Base-by-base conservation (phyloP, 2,888 invertebrate species). In the Liopterus haemorrhoidalis region DNA sequence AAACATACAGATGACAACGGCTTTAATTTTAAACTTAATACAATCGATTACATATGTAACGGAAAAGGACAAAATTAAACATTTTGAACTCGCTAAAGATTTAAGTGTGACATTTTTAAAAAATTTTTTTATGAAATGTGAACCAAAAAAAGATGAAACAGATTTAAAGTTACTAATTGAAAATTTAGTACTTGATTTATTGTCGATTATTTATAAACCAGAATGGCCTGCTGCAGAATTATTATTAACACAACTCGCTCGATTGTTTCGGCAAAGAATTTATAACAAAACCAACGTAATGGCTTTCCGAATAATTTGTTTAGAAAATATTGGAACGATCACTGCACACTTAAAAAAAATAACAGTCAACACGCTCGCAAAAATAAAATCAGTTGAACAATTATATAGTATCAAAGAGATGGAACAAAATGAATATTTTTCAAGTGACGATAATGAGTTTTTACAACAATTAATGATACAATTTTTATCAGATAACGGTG, bases 221-320 rank as follows among this genome's bases (percentile, higher is more conserved):
- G 93, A 94, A 68, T 96, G 95, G 94, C 95, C 95, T 18, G 93
- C 94, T 9, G 88, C 95, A 24, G 95, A 96, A 63, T 68, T 95
- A 51, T 71, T 96, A 49, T 72, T 89, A n/a, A 87, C 86, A 58
- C 70, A 89, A 35, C 72, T 89, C 27, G 89, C 89, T 46, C 85
- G 81, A 35, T 75, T 87, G 66, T 68, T 87, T 57, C 87, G 76
- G 14, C 66, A 74, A 27, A 79, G 80, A 63, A 80, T 82, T 61
- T 88, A 89, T 32, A 91, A 91, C 68, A 94, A 93, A 64, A 75
- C 81, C 3, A 83, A 87, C 59, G 95, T 95, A 63, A 92, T 94
- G 79, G 81, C 90, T 1, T 78, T 94, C 51, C 78, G 95, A 32
- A 85, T 93, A 41, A 91, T 93, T 4, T 91, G 92, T 18, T 73